Evolutionary conservation across 2,797 vertebrate genomes (phyloP).

Genomic region (Meda fulgida): DNA sequence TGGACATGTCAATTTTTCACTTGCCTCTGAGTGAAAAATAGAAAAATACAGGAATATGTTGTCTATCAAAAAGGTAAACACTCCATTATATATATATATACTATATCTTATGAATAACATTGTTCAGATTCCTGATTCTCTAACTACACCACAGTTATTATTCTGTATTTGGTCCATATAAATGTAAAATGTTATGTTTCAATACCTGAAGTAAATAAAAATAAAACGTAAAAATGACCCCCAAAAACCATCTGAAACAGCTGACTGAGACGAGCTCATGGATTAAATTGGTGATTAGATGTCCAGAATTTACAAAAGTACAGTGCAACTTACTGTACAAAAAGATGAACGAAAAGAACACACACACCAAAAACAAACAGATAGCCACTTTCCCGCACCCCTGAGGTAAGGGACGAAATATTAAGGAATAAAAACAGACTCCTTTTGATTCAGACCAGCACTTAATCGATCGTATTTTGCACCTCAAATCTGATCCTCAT

Average conservation of each 20-base stretch:
- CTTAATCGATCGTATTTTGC: conserved; percentile 54
- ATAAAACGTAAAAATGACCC: not conserved
- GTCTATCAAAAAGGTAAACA: conserved; percentile 46
- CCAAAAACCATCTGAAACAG: not conserved
- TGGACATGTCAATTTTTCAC: not conserved
- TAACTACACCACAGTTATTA: conserved; percentile 33
- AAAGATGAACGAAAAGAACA: conserved; percentile 11
- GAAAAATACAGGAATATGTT: conserved; percentile 40
- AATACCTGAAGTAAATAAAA: conserved; percentile 12
- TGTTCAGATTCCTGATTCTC: conserved; percentile 51
- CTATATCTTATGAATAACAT: conserved; percentile 21
- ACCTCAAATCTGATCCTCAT: conserved; percentile 71
- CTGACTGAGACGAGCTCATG: not conserved
- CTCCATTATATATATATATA: not conserved
- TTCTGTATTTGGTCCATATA: conserved; percentile 74
- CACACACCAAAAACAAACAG: conserved; percentile 35
- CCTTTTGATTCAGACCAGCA: conserved; percentile 59
- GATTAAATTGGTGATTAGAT: not conserved
- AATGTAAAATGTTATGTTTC: conserved; percentile 29
- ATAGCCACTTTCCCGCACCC: conserved; percentile 75
- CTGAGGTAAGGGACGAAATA: conserved; percentile 76
- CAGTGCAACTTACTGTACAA: conserved; percentile 12
- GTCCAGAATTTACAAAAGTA: not conserved
- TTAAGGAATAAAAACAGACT: conserved; percentile 60
- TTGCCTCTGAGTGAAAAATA: conserved; percentile 36